A percentile compares a stretch with the other conserved stretches of the same genome.
phyloP scores from a whole-genome alignment of 2,113 vertebrate genomes.

The Suricata suricatta region DNA sequence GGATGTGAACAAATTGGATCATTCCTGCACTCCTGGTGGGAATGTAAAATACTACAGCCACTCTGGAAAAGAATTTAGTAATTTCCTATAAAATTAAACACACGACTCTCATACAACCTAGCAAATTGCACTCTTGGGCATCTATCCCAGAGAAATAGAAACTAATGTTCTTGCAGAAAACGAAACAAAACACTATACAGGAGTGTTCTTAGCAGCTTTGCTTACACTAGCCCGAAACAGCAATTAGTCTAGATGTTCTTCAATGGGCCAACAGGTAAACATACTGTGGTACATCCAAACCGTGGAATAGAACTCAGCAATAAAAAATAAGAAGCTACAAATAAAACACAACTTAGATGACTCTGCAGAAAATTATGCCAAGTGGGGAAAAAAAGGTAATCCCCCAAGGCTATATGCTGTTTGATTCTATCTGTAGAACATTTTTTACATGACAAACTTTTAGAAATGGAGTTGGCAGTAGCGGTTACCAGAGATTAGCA shows the following conservation, averaged over 20 bases:
- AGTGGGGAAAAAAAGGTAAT: not conserved
- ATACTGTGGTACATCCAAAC: not conserved
- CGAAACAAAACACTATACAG: not conserved
- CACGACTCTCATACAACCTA: not conserved
- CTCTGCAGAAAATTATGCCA: not conserved
- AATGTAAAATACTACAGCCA: not conserved
- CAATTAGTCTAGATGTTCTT: not conserved
- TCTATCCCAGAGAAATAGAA: not conserved
- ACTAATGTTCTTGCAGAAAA: not conserved
- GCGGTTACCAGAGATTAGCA: not conserved
- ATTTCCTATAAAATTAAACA: slow-evolving; percentile 8
- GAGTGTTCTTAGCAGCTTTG: not conserved
- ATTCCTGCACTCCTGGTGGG: not conserved
- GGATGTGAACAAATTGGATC: not conserved
- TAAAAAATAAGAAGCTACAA: not conserved
- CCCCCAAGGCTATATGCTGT: not conserved
- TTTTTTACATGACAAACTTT: not conserved
- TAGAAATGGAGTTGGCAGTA: not conserved
- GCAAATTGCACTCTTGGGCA: not conserved
- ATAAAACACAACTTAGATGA: not conserved
- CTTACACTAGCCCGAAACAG: not conserved
- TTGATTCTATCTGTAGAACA: not conserved
- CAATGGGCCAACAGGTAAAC: not conserved
- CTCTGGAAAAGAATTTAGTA: not conserved
- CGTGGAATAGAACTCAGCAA: not conserved